Evolutionary conservation across 2,113 vertebrate species (phyloP).

Genomic region (Dolichallabes microphthalmus): DNA sequence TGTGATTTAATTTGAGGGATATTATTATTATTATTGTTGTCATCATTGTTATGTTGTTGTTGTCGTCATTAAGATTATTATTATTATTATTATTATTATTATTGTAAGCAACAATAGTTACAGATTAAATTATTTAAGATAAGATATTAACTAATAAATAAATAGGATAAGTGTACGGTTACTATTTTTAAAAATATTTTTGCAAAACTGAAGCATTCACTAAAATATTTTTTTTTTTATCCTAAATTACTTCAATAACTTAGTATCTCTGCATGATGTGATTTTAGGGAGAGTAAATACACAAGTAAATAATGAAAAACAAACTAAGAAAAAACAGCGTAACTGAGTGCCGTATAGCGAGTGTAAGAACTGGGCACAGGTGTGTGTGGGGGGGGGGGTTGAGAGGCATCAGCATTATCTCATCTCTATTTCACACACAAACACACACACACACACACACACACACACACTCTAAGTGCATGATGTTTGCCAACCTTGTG

Average conservation of each 20-base stretch:
- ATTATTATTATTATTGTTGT: neutral
- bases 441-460: neutral
- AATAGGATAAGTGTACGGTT: neutral
- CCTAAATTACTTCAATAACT: neutral
- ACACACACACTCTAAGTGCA: conserved; percentile 8
- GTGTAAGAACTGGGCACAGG: neutral
- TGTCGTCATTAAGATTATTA: no score
- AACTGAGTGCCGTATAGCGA: neutral
- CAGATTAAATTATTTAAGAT: neutral
- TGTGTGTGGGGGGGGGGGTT: neutral
- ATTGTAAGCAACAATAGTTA: neutral
- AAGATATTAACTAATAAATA: neutral
- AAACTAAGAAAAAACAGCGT: neutral
- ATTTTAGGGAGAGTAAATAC: neutral
- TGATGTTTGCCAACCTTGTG: neutral
- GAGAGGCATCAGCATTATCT: neutral
- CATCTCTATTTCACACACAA: neutral
- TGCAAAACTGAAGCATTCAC: neutral
- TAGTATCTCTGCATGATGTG: no score
- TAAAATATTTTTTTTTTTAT: neutral
- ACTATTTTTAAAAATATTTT: neutral
- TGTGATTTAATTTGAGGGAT: neutral
- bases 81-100: neutral
- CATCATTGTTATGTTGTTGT: neutral
- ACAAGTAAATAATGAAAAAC: neutral